Evolutionary conservation across 92 coral and sea anemone species (phyloP).

Genomic region (Scolanthus callimorphus): DNA sequence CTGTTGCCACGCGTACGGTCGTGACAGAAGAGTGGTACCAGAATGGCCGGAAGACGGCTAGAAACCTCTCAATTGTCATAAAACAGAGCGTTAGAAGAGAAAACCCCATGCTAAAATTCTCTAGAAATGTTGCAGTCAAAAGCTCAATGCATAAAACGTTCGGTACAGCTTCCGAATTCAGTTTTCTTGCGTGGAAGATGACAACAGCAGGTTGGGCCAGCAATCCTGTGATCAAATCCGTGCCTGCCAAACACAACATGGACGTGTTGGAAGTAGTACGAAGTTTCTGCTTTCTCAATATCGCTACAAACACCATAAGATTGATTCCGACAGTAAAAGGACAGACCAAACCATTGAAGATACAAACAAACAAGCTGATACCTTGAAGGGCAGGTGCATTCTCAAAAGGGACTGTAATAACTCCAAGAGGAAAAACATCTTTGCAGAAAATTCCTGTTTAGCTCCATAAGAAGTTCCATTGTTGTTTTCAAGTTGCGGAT

Average conservation of each 20-base stretch:
- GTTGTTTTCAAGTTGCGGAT: too few relatives aligned
- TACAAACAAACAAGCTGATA: neutral
- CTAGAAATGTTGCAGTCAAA: neutral
- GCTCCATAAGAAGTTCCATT: too few relatives aligned
- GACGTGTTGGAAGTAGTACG: conserved; percentile 2
- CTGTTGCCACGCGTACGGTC: conserved; percentile 12
- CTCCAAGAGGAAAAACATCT: neutral
- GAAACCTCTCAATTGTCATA: conserved; percentile 32
- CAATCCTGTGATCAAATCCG: neutral
- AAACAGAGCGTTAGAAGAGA: conserved; percentile 35
- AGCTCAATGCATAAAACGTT: neutral
- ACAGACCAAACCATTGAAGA: neutral
- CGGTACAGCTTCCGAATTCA: neutral
- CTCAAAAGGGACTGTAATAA: neutral
- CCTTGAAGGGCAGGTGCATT: neutral
- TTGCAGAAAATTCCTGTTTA: neutral
- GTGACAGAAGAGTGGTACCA: conserved; percentile 19
- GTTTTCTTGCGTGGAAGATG: neutral
- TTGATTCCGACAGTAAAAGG: neutral
- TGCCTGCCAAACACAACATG: neutral
- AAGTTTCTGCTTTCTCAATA: neutral
- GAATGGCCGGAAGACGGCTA: conserved; percentile 31
- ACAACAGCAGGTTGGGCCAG: neutral
- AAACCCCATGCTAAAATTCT: conserved; percentile 26
- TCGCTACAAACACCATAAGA: neutral